Evolutionary conservation across 2,797 vertebrate species (phyloP).

Genomic region (Hapalemur alaotrensis): DNA sequence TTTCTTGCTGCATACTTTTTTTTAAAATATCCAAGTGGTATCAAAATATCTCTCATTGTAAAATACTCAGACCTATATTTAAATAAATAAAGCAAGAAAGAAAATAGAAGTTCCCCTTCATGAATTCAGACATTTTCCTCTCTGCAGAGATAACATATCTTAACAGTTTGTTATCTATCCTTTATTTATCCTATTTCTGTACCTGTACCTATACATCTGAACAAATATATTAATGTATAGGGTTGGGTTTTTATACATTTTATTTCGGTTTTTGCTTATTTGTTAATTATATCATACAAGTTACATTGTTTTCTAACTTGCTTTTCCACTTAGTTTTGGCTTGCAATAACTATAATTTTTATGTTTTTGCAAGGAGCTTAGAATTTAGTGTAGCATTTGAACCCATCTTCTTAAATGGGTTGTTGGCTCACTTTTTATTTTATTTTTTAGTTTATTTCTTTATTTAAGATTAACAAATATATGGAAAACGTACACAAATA

Average conservation of each 20-base stretch:
- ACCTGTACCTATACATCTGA: neutral
- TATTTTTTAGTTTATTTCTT: neutral
- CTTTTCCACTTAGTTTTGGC: neutral
- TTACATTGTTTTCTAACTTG: neutral
- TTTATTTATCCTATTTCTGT: neutral
- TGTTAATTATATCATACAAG: neutral
- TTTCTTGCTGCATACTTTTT: neutral
- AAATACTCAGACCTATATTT: constrained; percentile 17
- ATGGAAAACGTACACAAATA: neutral
- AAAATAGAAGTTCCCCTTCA: neutral
- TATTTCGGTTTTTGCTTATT: neutral
- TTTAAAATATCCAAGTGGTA: neutral
- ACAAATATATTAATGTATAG: neutral
- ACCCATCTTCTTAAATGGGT: neutral
- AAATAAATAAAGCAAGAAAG: neutral
- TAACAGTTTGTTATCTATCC: neutral
- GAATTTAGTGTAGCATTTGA: neutral
- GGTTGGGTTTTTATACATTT: neutral
- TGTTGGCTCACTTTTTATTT: neutral
- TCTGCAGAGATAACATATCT: neutral
- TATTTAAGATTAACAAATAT: neutral
- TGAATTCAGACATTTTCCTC: neutral
- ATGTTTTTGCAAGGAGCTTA: neutral
- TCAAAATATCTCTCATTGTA: neutral
- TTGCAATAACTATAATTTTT: neutral